These are phyloP conservation scores for Megaptera novaeangliae DNA, from an alignment of 2,113 vertebrate genomes.

Conservation along the genomic window DNA sequence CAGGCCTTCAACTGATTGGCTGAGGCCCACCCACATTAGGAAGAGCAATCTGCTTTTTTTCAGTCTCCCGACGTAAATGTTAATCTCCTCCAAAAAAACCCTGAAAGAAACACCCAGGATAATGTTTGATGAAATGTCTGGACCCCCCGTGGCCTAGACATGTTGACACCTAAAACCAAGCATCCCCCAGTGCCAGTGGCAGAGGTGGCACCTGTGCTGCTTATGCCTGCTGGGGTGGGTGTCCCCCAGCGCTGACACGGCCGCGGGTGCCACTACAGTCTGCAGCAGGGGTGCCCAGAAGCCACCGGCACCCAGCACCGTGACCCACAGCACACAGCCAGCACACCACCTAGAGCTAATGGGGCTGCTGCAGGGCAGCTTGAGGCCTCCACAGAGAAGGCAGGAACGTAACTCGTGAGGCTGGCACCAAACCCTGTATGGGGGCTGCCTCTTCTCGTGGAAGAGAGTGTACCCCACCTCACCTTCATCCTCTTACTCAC, in stretches of 20 bases:
- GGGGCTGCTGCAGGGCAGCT: not conserved
- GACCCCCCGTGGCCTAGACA: not conserved
- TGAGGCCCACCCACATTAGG: not conserved
- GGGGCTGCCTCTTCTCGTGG: not conserved
- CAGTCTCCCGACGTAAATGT: not conserved
- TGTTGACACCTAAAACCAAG: not conserved
- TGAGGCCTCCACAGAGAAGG: not conserved
- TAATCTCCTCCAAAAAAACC: not conserved
- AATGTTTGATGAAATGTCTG: not conserved
- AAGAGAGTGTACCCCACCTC: not conserved
- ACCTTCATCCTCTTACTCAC: not conserved
- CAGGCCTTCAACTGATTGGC: not conserved
- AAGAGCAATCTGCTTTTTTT: not conserved
- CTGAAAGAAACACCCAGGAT: not conserved
- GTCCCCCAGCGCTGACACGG: not conserved
- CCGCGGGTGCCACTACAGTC: no score
- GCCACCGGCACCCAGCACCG: not conserved
- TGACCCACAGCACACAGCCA: not conserved
- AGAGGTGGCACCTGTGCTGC: not conserved
- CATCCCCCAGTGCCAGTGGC: no score
- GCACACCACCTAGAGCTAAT: not conserved
- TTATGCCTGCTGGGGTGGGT: not conserved
- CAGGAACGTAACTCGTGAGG: fast-evolving
- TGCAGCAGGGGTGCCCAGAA: not conserved
- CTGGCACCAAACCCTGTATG: not conserved